Conservation (phyloP, 2,113 vertebrate genomes). For the Megaceryle torquata region DNA sequence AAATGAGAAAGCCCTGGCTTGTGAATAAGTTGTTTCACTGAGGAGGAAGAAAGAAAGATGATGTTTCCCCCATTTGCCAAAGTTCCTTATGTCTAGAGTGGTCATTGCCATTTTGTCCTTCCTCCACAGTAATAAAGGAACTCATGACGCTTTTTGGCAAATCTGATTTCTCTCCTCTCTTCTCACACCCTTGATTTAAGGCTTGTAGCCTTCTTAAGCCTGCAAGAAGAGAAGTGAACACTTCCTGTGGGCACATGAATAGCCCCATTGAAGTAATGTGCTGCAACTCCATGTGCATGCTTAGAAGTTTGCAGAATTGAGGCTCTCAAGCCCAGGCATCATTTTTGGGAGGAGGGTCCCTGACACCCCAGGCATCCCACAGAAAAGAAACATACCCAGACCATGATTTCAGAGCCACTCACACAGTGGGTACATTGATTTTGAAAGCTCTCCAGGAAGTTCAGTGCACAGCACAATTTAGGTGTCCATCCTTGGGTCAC, state of each 20-base stretch:
- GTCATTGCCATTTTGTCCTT: not conserved
- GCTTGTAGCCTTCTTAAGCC: not conserved
- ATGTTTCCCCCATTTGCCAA: not conserved
- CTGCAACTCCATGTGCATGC: accelerated
- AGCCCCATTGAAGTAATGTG: not conserved
- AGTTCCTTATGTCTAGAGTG: not conserved
- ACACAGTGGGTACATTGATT: accelerated
- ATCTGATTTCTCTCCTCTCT: not conserved
- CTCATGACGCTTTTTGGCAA: not conserved
- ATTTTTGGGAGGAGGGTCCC: not conserved
- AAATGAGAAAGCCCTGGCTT: not conserved
- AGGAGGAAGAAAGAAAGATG: not conserved
- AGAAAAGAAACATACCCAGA: not conserved
- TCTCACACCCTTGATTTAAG: not conserved
- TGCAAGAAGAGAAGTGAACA: accelerated
- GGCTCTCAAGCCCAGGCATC: not conserved
- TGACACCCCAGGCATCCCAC: not conserved
- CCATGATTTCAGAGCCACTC: not conserved
- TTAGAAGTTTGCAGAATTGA: not conserved
- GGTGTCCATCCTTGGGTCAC: not conserved
- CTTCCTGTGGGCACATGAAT: not conserved
- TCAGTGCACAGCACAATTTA: accelerated
- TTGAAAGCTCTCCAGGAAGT: not conserved
- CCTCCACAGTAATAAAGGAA: not conserved
- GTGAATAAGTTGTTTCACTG: not conserved